Evolutionary conservation across 2,113 vertebrate genomes (phyloP), one percentile per base, ranked within the genome.

Genomic region (Urocolius indicus): DNA sequence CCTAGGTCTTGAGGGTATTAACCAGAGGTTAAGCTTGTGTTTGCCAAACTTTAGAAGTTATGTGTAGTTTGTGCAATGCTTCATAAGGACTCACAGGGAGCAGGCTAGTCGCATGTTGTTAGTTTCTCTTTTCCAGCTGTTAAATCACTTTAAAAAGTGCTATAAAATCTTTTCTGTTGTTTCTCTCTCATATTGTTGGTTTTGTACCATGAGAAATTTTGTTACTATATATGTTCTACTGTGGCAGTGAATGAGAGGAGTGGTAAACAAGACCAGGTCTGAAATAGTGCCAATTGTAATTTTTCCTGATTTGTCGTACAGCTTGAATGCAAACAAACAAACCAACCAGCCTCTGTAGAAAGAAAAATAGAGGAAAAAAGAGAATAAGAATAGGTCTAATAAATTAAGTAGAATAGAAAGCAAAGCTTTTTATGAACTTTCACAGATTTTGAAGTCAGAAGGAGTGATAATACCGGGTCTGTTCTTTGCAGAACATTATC

Each of bases 111-210:
- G 34, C 5, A 3, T n/a, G 22, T 16, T 73, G 2, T 58, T 73
- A 10, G 21, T 45, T 67, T 12, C 45, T 67, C 65, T 26, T 63
- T 74, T 51, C 20, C 62, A 91, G 58, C 74, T 94, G 48, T 74
- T 82, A 67, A 89, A 78, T 95, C 65, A 72, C 38, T 94, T 78
- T 32, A 54, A 75, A 34, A 62, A 55, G 9, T 78, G 69, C 74
- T 87, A 21, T 67, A 74, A 95, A 89, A 59, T 67, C 10, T 71
- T 10, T 67, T 43, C 19, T 71, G n/a, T 73, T 82, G 29, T 67
- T 82, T 20, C 69, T 75, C 32, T 92, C 52, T 57, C 29, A 22
- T 46, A 32, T 82, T 82, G 71, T 30, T 75, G 15, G 15, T 75
- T 71, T 74, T 92, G 34, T 34, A 72, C 49, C 4, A 43, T 17